Conservation (phyloP, 92 coral and sea anemone genomes). For the Anthopleura xanthogrammica region DNA sequence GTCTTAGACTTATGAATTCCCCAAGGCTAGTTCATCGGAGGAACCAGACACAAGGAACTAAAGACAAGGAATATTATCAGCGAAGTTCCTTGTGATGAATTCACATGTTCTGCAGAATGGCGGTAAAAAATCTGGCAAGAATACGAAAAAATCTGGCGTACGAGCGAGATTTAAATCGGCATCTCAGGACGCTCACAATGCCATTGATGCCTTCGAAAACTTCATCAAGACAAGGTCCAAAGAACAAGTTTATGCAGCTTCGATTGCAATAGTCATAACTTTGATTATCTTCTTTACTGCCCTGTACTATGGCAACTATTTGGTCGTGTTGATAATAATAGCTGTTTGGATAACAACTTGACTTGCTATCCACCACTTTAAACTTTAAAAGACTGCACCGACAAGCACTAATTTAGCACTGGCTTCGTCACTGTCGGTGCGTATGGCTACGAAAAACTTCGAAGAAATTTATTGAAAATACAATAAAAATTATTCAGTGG, state of each 20-base stretch:
- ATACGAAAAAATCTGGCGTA: conserved; percentile 5
- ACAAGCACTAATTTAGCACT: background rate
- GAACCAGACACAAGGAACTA: background rate
- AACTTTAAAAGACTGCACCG: background rate
- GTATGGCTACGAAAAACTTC: background rate
- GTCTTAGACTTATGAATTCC: no score
- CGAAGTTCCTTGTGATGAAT: conserved; percentile 5
- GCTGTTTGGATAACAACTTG: conserved; percentile 86
- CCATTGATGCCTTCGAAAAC: conserved; percentile 85
- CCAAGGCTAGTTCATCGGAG: no score
- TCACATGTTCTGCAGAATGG: conserved; percentile 6
- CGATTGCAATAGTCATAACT: conserved; percentile 71
- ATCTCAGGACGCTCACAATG: conserved; percentile 66
- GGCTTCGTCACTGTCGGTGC: background rate
- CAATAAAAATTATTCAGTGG: background rate
- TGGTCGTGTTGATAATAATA: conserved; percentile 80
- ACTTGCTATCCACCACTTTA: background rate
- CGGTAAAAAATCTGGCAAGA: conserved; percentile 19
- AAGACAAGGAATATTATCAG: background rate
- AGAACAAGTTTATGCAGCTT: conserved; percentile 68
- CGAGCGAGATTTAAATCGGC: conserved; percentile 32
- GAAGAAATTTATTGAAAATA: background rate
- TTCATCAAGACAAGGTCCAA: conserved; percentile 64
- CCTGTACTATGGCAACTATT: conserved; percentile 78
- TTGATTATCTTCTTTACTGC: conserved; percentile 72